Evolutionary conservation across 2,113 vertebrate genomes (phyloP).

Genomic region (Rhinoderma darwinii): DNA sequence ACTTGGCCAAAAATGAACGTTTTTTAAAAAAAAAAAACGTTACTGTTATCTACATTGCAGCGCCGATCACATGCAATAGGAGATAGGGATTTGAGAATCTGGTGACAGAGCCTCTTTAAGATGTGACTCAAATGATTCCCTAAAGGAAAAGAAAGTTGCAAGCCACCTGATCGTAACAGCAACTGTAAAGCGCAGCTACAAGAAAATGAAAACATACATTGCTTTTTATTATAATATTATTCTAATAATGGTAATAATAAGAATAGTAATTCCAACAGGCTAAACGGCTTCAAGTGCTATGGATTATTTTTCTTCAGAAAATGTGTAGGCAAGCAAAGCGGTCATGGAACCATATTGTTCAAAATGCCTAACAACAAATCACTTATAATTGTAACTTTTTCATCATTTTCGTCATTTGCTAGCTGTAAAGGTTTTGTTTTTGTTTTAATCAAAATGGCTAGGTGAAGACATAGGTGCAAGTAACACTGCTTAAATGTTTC

Average conservation of each 20-base stretch:
- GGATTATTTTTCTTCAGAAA: not conserved
- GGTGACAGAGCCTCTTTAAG: too few species aligned
- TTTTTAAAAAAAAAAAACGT: too few species aligned
- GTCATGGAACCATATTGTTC: not conserved
- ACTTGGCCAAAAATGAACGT: too few species aligned
- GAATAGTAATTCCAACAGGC: not conserved
- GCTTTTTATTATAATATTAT: not conserved
- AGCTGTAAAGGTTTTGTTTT: not conserved
- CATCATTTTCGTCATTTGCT: not conserved
- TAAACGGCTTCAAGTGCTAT: not conserved
- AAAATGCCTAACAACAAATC: not conserved
- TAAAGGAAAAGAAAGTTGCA: too few species aligned
- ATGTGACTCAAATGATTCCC: too few species aligned
- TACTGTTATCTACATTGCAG: too few species aligned
- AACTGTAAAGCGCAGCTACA: not conserved
- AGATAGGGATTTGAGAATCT: too few species aligned
- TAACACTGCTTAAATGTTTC: conserved; percentile 6
- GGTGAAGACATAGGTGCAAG: not conserved
- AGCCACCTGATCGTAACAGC: too few species aligned
- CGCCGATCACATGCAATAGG: too few species aligned
- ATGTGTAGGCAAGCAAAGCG: not conserved
- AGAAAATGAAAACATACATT: not conserved
- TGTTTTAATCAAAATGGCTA: not conserved
- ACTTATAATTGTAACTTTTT: not conserved
- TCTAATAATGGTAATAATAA: not conserved